Evolutionary conservation across 2,888 invertebrate genomes (phyloP).

Genomic region (Oscheius onirici): DNA sequence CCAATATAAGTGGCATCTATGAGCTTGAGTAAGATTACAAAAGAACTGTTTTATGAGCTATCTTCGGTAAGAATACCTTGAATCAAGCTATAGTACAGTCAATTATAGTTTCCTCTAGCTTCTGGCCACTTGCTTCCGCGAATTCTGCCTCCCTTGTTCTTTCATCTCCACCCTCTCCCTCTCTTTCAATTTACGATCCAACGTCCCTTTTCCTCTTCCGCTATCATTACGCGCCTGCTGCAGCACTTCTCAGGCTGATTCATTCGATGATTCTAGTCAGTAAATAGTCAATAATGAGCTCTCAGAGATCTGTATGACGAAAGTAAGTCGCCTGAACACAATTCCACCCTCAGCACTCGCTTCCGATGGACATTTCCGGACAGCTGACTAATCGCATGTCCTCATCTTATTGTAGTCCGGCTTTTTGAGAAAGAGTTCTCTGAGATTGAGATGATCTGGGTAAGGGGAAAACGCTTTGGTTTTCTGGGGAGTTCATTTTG

Average conservation of each 20-base stretch:
- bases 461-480: too few relatives aligned
- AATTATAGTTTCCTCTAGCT: too few relatives aligned
- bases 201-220: neutral
- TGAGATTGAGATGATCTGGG: too few relatives aligned
- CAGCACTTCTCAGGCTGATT: conserved; percentile 9
- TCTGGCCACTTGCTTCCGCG: too few relatives aligned
- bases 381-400: neutral
- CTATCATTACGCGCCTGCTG: too few relatives aligned
- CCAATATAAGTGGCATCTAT: too few relatives aligned
- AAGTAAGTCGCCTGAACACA: neutral
- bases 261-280: conserved; percentile 7
- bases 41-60: too few relatives aligned
- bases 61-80: too few relatives aligned
- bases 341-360: neutral
- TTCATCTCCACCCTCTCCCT: neutral
- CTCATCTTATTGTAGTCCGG: too few relatives aligned
- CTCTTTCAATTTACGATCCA: neutral
- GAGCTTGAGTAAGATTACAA: too few relatives aligned
- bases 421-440: too few relatives aligned
- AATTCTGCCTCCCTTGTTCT: neutral
- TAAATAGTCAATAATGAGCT: conserved; percentile 27
- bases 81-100: too few relatives aligned
- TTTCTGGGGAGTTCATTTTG: neutral
- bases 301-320: neutral
- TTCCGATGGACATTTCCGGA: conserved; percentile 4